Conservation (phyloP, 2,888 invertebrate species). For the Lasius fuliginosus region DNA sequence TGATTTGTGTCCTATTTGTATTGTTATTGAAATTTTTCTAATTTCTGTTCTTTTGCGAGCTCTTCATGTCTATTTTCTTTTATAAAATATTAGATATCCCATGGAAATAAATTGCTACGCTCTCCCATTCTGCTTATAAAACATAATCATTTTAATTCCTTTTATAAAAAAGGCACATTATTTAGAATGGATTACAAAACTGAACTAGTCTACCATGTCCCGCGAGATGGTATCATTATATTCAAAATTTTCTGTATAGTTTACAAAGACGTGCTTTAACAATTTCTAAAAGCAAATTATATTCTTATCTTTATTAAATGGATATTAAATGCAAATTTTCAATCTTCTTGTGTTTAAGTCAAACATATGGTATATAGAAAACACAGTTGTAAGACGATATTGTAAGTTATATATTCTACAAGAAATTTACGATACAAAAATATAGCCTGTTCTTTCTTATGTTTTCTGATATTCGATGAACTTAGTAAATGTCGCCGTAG, state of each 20-base stretch:
- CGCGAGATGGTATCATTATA: neutral
- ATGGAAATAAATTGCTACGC: slow-evolving; percentile 39
- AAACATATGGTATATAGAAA: neutral
- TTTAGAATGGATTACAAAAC: slow-evolving; percentile 26
- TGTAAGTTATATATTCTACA: slow-evolving; percentile 31
- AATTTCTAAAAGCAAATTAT: slow-evolving; percentile 6
- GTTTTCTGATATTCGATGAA: slow-evolving; percentile 60
- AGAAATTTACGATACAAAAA: slow-evolving; percentile 21
- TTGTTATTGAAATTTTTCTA: slow-evolving; percentile 22
- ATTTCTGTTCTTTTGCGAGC: neutral
- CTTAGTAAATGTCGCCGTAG: slow-evolving; percentile 49
- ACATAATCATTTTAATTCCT: slow-evolving; percentile 42
- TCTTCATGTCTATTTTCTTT: slow-evolving; percentile 38
- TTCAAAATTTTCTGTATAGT: neutral
- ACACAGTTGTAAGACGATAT: neutral
- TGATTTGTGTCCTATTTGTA: slow-evolving; percentile 12
- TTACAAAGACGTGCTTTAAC: slow-evolving; percentile 10
- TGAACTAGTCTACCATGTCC: slow-evolving; percentile 8
- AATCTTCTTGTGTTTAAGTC: neutral
- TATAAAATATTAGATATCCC: slow-evolving; percentile 34
- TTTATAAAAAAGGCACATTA: neutral
- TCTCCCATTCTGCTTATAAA: slow-evolving; percentile 41
- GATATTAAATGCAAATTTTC: slow-evolving; percentile 4
- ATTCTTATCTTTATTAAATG: neutral
- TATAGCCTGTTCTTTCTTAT: slow-evolving; percentile 58